phyloP scores from a whole-genome alignment of 2,113 vertebrate genomes.

The Merops nubicus region DNA sequence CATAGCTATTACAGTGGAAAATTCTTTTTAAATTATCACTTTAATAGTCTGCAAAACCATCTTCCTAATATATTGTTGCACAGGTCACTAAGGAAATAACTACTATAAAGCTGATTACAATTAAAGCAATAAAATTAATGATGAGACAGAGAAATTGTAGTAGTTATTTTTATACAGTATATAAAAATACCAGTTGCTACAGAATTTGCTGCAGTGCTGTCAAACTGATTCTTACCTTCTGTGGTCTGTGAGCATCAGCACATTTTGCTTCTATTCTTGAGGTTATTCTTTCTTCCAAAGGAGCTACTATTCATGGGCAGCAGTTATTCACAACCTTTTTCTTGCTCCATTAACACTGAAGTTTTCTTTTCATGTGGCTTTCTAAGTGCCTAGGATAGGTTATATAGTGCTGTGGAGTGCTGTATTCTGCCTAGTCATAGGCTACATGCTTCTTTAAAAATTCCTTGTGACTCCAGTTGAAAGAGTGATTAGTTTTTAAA shows the following conservation, averaged over 20 bases:
- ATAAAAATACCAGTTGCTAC: constrained; percentile 37
- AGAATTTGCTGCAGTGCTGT: constrained; percentile 5
- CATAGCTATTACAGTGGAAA: background rate
- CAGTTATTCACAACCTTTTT: background rate
- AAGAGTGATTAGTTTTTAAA: background rate
- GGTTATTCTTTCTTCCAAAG: background rate
- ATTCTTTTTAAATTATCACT: background rate
- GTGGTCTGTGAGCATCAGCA: background rate
- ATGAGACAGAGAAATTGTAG: background rate
- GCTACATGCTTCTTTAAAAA: background rate
- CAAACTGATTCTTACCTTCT: constrained; percentile 22
- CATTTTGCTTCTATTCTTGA: constrained; percentile 17
- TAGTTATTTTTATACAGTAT: constrained; percentile 22
- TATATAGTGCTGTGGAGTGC: background rate
- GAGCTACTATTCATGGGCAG: background rate
- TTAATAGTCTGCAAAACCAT: background rate
- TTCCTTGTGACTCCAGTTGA: background rate
- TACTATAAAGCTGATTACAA: background rate
- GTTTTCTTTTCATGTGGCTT: background rate
- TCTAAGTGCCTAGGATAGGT: background rate
- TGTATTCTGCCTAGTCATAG: background rate
- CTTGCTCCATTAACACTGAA: background rate
- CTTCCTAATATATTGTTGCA: constrained; percentile 6
- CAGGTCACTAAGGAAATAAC: constrained; percentile 26
- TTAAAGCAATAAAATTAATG: constrained; percentile 41